Conservation (phyloP, 37 sponge, comb jelly and placozoan genomes). For the Ianthella basta region DNA sequence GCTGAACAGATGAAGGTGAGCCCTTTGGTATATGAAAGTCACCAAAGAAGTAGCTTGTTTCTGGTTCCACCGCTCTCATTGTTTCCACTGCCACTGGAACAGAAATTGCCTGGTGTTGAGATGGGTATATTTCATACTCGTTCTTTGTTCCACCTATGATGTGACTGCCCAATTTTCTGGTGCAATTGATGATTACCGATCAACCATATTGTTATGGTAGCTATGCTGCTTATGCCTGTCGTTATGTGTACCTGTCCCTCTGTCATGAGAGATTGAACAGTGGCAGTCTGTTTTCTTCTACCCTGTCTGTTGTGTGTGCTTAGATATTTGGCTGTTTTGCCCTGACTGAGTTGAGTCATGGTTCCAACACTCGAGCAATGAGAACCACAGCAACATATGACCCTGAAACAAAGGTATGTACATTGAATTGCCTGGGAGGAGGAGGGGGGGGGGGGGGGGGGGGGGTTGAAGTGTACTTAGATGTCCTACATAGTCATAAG, state of each 20-base stretch:
- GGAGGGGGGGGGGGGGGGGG: not conserved
- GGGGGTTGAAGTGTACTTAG: not conserved
- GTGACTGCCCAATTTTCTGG: too few species aligned
- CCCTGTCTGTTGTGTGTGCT: not conserved
- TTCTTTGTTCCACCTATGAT: too few species aligned
- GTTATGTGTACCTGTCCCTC: too few species aligned
- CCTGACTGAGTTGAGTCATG: conserved; percentile 95
- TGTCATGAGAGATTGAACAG: too few species aligned
- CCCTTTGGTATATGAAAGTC: not conserved
- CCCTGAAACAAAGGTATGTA: conserved; percentile 73
- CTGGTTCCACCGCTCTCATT: too few species aligned
- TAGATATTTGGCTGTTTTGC: conserved; percentile 94
- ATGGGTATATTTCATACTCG: too few species aligned
- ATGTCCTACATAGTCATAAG: not conserved
- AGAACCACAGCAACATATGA: conserved; percentile 96
- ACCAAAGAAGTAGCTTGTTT: not conserved
- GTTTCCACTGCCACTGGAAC: too few species aligned
- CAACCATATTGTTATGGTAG: too few species aligned
- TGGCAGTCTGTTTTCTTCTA: not conserved
- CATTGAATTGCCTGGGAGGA: not conserved
- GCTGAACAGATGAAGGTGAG: conserved; percentile 25
- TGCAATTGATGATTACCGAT: too few species aligned
- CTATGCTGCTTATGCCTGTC: too few species aligned
- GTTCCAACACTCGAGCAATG: conserved; percentile 88
- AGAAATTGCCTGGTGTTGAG: too few species aligned